A percentile compares a stretch with the other conserved stretches of the same genome.
These are phyloP conservation scores for Sylvilagus floridanus DNA, from an alignment of 2,797 vertebrate genomes.

Conservation along the genomic window DNA sequence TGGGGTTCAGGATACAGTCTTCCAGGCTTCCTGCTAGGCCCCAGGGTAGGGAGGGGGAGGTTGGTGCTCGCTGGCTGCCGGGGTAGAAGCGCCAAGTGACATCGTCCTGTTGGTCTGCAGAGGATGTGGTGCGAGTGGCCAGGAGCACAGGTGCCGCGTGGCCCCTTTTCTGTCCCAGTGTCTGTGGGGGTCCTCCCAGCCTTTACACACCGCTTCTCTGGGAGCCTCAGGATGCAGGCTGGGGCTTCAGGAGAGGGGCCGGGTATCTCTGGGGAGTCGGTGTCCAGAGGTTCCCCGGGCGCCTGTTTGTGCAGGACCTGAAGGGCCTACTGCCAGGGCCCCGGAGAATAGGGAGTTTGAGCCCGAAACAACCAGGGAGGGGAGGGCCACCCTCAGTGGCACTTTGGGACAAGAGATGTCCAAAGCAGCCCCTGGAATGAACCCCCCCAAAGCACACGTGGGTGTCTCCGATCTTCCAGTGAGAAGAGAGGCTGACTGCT, in stretches of 20 bases:
- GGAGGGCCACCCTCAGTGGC: accelerated
- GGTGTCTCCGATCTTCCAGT: neutral
- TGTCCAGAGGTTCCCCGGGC: neutral
- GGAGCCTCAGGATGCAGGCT: neutral
- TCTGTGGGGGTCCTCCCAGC: neutral
- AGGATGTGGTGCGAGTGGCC: neutral
- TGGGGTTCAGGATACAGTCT: neutral
- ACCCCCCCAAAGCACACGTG: neutral
- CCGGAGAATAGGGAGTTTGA: neutral
- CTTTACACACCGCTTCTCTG: neutral
- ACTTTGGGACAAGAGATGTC: neutral
- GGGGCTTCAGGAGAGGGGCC: neutral
- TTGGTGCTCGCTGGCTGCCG: neutral
- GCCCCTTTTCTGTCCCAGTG: neutral
- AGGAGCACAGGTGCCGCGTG: neutral
- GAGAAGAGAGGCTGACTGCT: neutral
- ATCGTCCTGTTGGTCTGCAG: neutral
- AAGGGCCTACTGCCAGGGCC: neutral
- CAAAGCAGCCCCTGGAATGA: neutral
- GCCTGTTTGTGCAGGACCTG: neutral
- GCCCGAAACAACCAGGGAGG: neutral
- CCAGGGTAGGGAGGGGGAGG: neutral
- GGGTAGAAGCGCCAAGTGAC: neutral
- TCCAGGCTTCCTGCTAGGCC: neutral
- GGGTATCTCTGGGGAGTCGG: neutral